A percentile compares a stretch with the other conserved stretches of the same genome.
These are phyloP conservation scores for Ctenopoma kingsleyae DNA, from an alignment of 2,797 vertebrate species.

Conservation along the genomic window DNA sequence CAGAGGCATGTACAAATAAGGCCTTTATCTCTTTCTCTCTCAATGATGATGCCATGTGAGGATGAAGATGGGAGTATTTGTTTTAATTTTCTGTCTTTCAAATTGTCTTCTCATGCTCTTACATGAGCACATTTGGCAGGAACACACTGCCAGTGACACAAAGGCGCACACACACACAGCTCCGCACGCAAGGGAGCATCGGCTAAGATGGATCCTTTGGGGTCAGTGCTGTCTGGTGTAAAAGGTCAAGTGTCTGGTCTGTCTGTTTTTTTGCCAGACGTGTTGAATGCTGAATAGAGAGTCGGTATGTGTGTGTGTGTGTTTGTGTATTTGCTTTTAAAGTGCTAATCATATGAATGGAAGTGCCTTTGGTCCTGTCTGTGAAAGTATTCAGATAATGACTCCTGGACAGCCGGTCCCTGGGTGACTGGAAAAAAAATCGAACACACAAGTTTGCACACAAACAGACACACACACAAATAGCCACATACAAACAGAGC, in stretches of 20 bases:
- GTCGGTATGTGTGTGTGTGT: constrained; percentile 16
- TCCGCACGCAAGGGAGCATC: constrained; percentile 28
- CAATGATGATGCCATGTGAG: constrained; percentile 30
- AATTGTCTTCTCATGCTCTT: constrained; percentile 21
- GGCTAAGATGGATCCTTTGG: constrained; percentile 53
- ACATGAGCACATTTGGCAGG: constrained; percentile 24
- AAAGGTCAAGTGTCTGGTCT: constrained; percentile 81
- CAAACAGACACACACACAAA: constrained; percentile 11
- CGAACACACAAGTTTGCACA: not conserved
- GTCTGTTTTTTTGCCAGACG: constrained; percentile 57
- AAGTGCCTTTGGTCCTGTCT: constrained; percentile 1
- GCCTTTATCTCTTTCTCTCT: constrained; percentile 32
- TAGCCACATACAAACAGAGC: constrained; percentile 36
- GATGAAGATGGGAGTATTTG: constrained; percentile 19
- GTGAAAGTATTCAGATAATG: constrained; percentile 38
- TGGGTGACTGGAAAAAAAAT: constrained; percentile 13
- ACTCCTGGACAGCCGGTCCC: constrained; percentile 13
- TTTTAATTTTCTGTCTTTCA: constrained; percentile 37
- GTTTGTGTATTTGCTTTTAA: constrained; percentile 22
- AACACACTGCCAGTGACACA: constrained; percentile 30
- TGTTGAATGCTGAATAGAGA: constrained; percentile 59
- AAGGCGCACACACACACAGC: not conserved
- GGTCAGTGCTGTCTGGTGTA: constrained; percentile 75
- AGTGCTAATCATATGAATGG: constrained; percentile 12
- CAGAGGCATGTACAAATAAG: constrained; percentile 8